Percentiles rank a stretch among this genome's conserved stretches.
Evolutionary conservation across 2,797 vertebrate genomes (phyloP).

Genomic region (Amniataba percoides): DNA sequence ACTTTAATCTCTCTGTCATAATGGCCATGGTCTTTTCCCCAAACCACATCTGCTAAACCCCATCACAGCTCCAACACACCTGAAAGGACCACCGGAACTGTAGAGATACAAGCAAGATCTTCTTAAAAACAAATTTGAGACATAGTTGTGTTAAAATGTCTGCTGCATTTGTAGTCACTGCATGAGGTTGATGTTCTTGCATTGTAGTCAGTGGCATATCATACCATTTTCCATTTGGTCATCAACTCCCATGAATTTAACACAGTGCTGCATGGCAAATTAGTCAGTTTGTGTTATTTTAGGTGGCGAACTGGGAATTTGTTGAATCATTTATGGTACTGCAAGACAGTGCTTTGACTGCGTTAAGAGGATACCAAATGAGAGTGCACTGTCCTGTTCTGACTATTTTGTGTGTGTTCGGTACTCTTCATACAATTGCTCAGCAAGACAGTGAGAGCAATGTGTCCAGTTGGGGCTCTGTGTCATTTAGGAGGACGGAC

Average conservation of each 20-base stretch:
- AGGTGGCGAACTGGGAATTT: slow-evolving; percentile 5
- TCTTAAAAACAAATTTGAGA: slow-evolving; percentile 13
- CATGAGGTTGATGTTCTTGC: background rate
- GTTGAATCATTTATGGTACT: slow-evolving; percentile 41
- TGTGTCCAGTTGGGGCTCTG: slow-evolving; percentile 10
- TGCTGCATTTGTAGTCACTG: background rate
- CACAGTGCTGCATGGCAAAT: slow-evolving; percentile 34
- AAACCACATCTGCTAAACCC: slow-evolving; percentile 58
- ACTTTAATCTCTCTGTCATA: slow-evolving; percentile 76
- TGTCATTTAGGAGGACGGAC: slow-evolving; percentile 33
- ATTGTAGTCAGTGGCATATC: background rate
- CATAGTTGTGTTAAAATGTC: background rate
- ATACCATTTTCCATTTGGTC: slow-evolving; percentile 14
- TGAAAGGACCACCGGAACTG: slow-evolving; percentile 54
- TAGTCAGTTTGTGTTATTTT: slow-evolving; percentile 5
- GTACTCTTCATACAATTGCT: slow-evolving; percentile 4
- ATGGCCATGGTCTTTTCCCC: slow-evolving; percentile 55
- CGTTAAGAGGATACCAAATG: slow-evolving; percentile 22
- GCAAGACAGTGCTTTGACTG: background rate
- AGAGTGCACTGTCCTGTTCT: slow-evolving; percentile 15
- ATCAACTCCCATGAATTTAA: slow-evolving; percentile 25
- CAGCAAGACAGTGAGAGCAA: slow-evolving; percentile 17
- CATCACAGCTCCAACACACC: slow-evolving; percentile 39
- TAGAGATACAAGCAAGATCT: slow-evolving; percentile 13
- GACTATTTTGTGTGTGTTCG: slow-evolving; percentile 2